A percentile compares a stretch with the other conserved stretches of the same genome.
phyloP scores from a whole-genome alignment of 2,797 vertebrate genomes.

The Clarias platycephalus region DNA sequence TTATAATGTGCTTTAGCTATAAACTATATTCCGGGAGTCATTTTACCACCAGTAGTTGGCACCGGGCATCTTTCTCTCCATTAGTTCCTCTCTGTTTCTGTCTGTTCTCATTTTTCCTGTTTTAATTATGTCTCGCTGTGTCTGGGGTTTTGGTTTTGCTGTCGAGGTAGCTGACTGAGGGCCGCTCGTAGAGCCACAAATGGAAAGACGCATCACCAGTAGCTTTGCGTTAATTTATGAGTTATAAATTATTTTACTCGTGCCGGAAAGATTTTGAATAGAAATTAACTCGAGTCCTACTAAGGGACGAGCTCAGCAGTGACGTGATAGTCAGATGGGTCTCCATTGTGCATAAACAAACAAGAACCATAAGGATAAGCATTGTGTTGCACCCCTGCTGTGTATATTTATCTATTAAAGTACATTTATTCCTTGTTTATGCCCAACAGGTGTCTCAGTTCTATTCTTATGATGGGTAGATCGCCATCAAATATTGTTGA shows the following conservation, averaged over 20 bases:
- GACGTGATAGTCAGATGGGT: too few relatives aligned
- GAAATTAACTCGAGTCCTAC: background rate
- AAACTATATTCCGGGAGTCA: slow-evolving; percentile 45
- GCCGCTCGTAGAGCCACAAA: background rate
- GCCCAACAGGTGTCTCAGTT: background rate
- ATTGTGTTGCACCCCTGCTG: background rate
- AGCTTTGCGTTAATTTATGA: background rate
- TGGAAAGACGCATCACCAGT: background rate
- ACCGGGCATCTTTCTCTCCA: background rate
- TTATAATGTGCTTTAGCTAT: slow-evolving; percentile 54
- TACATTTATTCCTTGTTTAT: background rate
- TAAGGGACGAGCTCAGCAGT: background rate
- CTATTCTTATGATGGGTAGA: background rate
- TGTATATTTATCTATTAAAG: background rate
- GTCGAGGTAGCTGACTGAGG: background rate
- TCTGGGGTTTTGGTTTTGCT: background rate
- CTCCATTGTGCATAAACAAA: too few relatives aligned
- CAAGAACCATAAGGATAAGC: too few relatives aligned
- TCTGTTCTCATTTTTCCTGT: background rate
- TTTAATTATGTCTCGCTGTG: slow-evolving; percentile 4
- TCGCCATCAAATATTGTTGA: background rate
- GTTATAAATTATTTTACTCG: background rate
- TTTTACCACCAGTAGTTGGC: slow-evolving; percentile 38
- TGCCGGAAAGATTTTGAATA: background rate
- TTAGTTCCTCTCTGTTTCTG: background rate